Evolutionary conservation across 1,140 invertebrate genomes (phyloP), one percentile per base, ranked within the genome.

Genomic region (Hesperophylax magnus): DNA sequence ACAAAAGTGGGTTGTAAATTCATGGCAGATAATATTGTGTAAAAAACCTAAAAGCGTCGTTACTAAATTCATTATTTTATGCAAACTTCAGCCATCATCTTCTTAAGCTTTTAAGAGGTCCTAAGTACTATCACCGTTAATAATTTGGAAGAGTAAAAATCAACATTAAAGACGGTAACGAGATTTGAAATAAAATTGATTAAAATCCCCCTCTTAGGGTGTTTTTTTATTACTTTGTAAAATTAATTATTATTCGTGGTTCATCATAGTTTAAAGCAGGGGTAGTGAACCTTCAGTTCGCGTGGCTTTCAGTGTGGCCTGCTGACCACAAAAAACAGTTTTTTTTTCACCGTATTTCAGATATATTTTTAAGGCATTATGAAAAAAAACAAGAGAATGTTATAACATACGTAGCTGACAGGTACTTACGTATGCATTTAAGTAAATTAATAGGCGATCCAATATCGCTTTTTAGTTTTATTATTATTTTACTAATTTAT

Each of bases 61-160:
- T 54, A 74, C 47, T 56, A 54, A 34, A 22, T 39, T 34, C 20
- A 20, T 34, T 34, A 58, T 76, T 76, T 76, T 18, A 60, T 60
- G 54, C 27, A 76, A 76, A 76, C 72, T 61, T 61, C 39, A 18
- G 53, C 56, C 54, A 76, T 76, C 61, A 76, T 76, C 72, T 76
- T 22, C n/a, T 76, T 76, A 61, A 76, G 72, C 72, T 60, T 34
- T 20, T 76, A 60, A 58, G 22, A 76, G 34, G 56, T 18, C 31
- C 15, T n/a, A 18, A 3, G 53, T 20, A 76, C 17, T 60, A 60
- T 76, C 18, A 20, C 8, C 14, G 11, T 14, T 14, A 76, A 76
- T 58, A 58, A 76, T 61, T 60, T 58, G 72, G 61, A 61, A 58
- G 27, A 34, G 27, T 22, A 76, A 61, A 61, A 61, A 58, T 76